These are phyloP conservation scores for Perodicticus potto DNA, from an alignment of 2,797 vertebrate species.

Conservation along the genomic window DNA sequence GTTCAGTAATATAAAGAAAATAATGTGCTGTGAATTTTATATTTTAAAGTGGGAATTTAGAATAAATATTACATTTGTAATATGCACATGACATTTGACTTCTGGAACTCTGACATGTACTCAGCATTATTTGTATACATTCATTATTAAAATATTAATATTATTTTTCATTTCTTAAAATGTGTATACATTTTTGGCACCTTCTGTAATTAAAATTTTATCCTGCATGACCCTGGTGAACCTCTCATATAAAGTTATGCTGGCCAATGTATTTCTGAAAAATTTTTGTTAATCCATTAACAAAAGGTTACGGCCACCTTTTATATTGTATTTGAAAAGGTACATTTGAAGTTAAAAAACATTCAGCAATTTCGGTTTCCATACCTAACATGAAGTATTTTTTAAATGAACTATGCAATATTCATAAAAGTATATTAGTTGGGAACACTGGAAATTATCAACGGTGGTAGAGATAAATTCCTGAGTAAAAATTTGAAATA, in stretches of 20 bases:
- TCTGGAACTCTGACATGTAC: no score
- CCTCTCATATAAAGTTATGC: neutral
- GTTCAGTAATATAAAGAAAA: neutral
- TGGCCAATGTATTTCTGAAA: conserved; percentile 6
- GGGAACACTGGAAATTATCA: conserved; percentile 44
- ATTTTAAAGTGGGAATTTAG: neutral
- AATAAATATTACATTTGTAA: neutral
- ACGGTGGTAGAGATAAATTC: conserved; percentile 9
- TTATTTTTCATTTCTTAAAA: no score
- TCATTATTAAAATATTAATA: no score
- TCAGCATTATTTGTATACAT: no score
- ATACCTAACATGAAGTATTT: conserved; percentile 50
- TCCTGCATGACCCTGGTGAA: neutral
- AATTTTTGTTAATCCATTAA: neutral
- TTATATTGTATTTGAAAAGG: conserved; percentile 47
- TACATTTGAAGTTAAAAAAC: conserved; percentile 62
- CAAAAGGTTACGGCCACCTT: neutral
- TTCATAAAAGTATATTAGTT: conserved; percentile 35
- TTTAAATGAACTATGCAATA: conserved; percentile 41
- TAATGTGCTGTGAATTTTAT: neutral
- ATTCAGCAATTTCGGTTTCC: conserved; percentile 51
- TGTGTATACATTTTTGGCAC: no score
- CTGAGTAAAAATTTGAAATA: conserved; percentile 55
- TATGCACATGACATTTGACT: no score
- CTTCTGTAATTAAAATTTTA: neutral